Percentiles rank a stretch among this genome's conserved stretches.
These are phyloP conservation scores for Fistularia commersonii DNA, from an alignment of 2,797 vertebrate genomes.

Conservation along the genomic window DNA sequence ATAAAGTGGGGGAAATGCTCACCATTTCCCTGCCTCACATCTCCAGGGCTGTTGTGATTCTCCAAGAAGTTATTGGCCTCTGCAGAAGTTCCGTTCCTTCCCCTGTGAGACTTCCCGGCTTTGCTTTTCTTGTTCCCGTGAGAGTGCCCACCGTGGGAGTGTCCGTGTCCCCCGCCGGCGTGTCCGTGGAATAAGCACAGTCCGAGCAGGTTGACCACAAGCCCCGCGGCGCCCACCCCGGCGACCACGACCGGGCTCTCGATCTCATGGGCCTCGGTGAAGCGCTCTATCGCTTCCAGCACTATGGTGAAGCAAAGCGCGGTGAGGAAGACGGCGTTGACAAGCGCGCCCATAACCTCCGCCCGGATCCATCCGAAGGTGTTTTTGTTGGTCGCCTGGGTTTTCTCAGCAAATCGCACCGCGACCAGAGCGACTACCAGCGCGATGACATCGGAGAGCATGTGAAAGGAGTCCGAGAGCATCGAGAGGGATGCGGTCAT, in stretches of 20 bases:
- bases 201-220: constrained; percentile 89
- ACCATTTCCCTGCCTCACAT: constrained; percentile 24
- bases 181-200: constrained; percentile 93
- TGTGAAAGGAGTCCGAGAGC: constrained; percentile 97
- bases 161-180: constrained; percentile 79
- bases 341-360: constrained; percentile 97
- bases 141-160: constrained; percentile 79
- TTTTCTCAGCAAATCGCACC: constrained; percentile 90
- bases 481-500: constrained; percentile 92
- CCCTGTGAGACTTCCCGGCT: constrained; percentile 60
- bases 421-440: constrained; percentile 92
- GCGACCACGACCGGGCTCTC: constrained; percentile 84
- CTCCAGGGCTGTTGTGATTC: constrained; percentile 81
- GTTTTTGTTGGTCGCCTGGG: constrained; percentile 92
- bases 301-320: constrained; percentile 97
- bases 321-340: constrained; percentile 96
- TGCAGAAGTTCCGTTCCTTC: constrained; percentile 61
- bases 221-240: constrained; percentile 84
- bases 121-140: constrained; percentile 73
- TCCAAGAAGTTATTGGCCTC: constrained; percentile 93
- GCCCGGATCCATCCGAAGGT: constrained; percentile 98
- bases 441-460: constrained; percentile 96
- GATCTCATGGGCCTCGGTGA: constrained; percentile 91
- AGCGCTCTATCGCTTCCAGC: constrained; percentile 91
- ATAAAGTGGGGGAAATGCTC: neutral